Conservation (phyloP, 2,888 invertebrate species). For the Shargacucullia verbasci region DNA sequence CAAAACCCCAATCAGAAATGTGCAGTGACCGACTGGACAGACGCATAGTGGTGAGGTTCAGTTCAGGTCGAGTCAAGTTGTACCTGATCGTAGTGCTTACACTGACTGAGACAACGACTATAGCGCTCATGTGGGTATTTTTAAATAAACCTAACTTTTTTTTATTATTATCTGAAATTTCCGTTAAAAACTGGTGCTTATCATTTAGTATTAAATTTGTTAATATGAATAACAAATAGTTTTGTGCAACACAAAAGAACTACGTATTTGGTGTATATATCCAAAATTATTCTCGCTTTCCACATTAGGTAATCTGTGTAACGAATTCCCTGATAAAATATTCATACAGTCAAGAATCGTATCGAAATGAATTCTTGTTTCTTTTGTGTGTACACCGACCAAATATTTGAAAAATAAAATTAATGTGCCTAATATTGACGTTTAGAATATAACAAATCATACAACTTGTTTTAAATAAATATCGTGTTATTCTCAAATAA, state of each 20-base stretch:
- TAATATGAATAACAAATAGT: slow-evolving; percentile 22
- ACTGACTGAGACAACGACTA: slow-evolving; percentile 41
- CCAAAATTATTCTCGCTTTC: neutral
- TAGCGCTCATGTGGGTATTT: slow-evolving; percentile 83
- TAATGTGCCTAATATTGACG: slow-evolving; percentile 27
- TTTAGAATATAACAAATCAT: slow-evolving; percentile 2
- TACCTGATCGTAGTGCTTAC: slow-evolving; percentile 46
- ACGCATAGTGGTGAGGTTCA: slow-evolving; percentile 36
- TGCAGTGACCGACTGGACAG: slow-evolving; percentile 50
- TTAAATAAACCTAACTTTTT: slow-evolving; percentile 67
- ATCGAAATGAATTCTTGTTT: slow-evolving; percentile 17
- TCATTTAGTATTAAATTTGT: slow-evolving; percentile 41
- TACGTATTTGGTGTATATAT: slow-evolving; percentile 7
- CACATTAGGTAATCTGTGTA: neutral
- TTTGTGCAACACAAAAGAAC: slow-evolving; percentile 34
- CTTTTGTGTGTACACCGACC: slow-evolving; percentile 17
- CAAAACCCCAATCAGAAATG: slow-evolving; percentile 29
- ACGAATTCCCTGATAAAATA: slow-evolving; percentile 3
- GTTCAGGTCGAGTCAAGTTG: slow-evolving; percentile 50
- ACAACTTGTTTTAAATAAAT: slow-evolving; percentile 36
- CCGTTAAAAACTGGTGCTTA: slow-evolving; percentile 61
- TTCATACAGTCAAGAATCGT: neutral
- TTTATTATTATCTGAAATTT: slow-evolving; percentile 2
- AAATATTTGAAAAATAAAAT: slow-evolving; percentile 38
- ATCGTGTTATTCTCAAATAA: slow-evolving; percentile 42